Evolutionary conservation across 35 echinoderm and acorn worm genomes (phyloP).

Genomic region (Patiria miniata): DNA sequence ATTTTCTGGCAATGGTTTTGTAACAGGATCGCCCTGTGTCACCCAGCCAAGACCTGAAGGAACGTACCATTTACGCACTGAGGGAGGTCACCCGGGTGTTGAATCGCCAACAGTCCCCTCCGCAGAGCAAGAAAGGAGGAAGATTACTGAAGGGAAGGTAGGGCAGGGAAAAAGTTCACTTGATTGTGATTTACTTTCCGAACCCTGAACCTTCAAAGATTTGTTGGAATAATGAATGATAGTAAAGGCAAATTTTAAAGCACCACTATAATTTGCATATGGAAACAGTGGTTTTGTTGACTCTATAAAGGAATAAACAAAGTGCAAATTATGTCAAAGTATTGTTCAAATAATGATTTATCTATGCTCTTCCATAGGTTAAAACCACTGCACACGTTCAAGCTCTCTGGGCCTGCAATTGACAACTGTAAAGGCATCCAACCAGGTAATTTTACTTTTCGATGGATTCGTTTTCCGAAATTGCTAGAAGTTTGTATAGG

Average conservation of each 20-base stretch:
- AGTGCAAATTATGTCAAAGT: too few species aligned
- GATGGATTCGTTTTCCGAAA: too few species aligned
- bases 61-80: constrained; percentile 68
- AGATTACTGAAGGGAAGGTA: constrained; percentile 91
- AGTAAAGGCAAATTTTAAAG: neutral
- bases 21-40: constrained; percentile 69
- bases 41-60: constrained; percentile 86
- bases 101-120: constrained; percentile 40
- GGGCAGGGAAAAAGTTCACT: neutral
- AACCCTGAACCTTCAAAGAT: neutral
- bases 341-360: too few species aligned
- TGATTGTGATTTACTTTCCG: too few species aligned
- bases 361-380: constrained; percentile 44
- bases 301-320: too few species aligned
- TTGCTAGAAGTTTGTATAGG: too few species aligned
- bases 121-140: constrained; percentile 47
- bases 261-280: constrained; percentile 1
- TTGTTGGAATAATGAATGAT: too few species aligned
- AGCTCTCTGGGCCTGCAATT: constrained; percentile 69
- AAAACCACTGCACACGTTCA: constrained; percentile 87
- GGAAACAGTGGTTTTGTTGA: too few species aligned
- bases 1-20: neutral
- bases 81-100: constrained; percentile 66
- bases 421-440: constrained; percentile 76
- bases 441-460: constrained; percentile 61